Evolutionary conservation across 23 tunicate species (phyloP).

Genomic region (Trididemnum miniatum): DNA sequence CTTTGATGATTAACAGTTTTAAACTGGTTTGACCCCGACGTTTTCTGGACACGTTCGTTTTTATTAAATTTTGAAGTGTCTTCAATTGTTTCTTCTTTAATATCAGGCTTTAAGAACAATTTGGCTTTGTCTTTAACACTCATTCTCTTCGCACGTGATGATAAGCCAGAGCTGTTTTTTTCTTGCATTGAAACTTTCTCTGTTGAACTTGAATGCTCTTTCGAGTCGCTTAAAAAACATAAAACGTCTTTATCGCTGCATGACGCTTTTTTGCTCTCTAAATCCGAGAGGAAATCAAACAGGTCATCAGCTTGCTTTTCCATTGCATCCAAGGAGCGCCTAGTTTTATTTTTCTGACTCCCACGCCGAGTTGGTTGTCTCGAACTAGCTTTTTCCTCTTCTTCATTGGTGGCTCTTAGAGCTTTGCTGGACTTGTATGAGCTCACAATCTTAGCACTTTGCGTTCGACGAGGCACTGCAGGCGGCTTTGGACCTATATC

Average conservation of each 20-base stretch:
- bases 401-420: conserved; percentile 4
- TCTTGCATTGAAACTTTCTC: not conserved
- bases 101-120: conserved; percentile 48
- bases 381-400: not conserved
- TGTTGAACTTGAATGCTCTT: not conserved
- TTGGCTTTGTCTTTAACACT: conserved; percentile 65
- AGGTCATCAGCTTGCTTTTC: conserved; percentile 85
- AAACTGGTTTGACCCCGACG: not conserved
- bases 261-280: conserved; percentile 69
- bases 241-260: conserved; percentile 42
- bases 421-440: not conserved
- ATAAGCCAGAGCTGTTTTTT: not conserved
- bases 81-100: conserved; percentile 54
- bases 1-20: not conserved
- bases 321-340: conserved; percentile 80
- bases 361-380: conserved; percentile 48
- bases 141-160: conserved; percentile 14
- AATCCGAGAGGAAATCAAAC: conserved; percentile 65
- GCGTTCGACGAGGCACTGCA: conserved; percentile 65
- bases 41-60: not conserved
- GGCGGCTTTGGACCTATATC: conserved; percentile 10
- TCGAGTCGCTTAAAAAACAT: conserved; percentile 15
- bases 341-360: conserved; percentile 54
- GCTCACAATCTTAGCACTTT: conserved; percentile 34
- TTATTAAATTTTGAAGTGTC: conserved; percentile 5